Conservation (phyloP, 2,113 vertebrate species). For the Ceuthmochares aereus region DNA sequence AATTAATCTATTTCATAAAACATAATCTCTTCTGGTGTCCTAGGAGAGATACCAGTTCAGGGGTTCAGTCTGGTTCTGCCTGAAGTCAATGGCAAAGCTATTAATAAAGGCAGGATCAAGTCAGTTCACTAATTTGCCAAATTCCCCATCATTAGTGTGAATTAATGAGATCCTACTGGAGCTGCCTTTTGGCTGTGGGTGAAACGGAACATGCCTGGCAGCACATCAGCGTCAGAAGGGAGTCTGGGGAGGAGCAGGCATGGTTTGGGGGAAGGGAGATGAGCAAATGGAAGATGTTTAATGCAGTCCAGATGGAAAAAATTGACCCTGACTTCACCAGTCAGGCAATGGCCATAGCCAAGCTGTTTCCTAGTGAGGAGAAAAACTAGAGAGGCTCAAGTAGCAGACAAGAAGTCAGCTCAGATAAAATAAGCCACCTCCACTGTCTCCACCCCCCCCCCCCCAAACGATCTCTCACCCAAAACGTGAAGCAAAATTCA, state of each 20-base stretch:
- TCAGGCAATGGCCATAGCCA: slow-evolving; percentile 52
- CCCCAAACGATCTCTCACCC: slow-evolving; percentile 17
- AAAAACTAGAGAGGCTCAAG: slow-evolving; percentile 34
- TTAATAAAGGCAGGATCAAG: slow-evolving; percentile 66
- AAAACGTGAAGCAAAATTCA: neutral
- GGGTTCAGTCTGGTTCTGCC: neutral
- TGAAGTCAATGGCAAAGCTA: slow-evolving; percentile 45
- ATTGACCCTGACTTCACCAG: slow-evolving; percentile 71
- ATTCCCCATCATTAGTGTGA: slow-evolving; percentile 70
- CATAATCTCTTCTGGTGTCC: neutral
- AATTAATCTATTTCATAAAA: slow-evolving; percentile 4
- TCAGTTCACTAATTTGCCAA: slow-evolving; percentile 71
- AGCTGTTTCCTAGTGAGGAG: slow-evolving; percentile 60
- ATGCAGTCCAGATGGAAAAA: slow-evolving; percentile 69
- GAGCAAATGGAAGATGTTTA: slow-evolving; percentile 67
- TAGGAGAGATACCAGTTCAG: slow-evolving; percentile 20
- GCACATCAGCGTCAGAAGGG: slow-evolving; percentile 35
- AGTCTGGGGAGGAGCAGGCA: slow-evolving; percentile 22
- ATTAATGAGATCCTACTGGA: slow-evolving; percentile 72
- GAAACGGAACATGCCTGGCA: slow-evolving; percentile 59
- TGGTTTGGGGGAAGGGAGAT: slow-evolving; percentile 52
- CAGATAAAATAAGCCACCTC: slow-evolving; percentile 46
- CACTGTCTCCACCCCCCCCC: too few relatives aligned
- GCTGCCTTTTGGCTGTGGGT: slow-evolving; percentile 67
- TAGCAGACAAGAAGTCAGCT: slow-evolving; percentile 43